Percentiles rank a stretch among this genome's conserved stretches.
Evolutionary conservation across 2,888 invertebrate species (phyloP).

Genomic region (Dicyrtomina minuta): DNA sequence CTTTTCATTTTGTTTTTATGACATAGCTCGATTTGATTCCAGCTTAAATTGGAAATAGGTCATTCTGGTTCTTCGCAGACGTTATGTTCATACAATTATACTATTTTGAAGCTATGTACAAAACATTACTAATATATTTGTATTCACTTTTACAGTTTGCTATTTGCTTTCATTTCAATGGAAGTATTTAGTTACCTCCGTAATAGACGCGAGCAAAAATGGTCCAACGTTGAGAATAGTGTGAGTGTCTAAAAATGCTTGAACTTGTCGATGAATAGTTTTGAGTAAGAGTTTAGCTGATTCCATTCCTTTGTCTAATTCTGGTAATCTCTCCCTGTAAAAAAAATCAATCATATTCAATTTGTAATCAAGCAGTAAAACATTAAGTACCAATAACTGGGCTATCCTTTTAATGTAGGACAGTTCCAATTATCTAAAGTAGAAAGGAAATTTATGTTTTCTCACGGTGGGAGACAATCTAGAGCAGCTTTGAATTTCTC

Average conservation of each 20-base stretch:
- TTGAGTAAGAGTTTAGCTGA: slow-evolving; percentile 69
- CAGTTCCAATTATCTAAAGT: too few relatives aligned
- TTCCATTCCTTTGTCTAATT: slow-evolving; percentile 67
- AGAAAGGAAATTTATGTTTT: not conserved
- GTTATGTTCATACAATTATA: too few relatives aligned
- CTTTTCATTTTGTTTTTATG: too few relatives aligned
- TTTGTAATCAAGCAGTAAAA: slow-evolving; percentile 4
- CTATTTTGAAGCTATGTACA: too few relatives aligned
- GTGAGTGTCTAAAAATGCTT: slow-evolving; percentile 75
- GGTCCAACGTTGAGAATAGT: slow-evolving; percentile 83
- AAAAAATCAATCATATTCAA: slow-evolving; percentile 47
- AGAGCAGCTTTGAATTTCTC: slow-evolving; percentile 72
- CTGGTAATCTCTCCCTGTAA: slow-evolving; percentile 62
- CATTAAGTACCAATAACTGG: too few relatives aligned
- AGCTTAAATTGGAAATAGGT: too few relatives aligned
- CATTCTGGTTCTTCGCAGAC: too few relatives aligned
- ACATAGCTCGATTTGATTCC: too few relatives aligned
- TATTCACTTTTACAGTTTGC: not conserved
- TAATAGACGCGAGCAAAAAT: slow-evolving; percentile 81
- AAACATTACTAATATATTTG: too few relatives aligned
- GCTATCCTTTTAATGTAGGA: too few relatives aligned
- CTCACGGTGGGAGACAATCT: slow-evolving; percentile 65
- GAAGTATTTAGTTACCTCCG: slow-evolving; percentile 65
- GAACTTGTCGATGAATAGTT: slow-evolving; percentile 73
- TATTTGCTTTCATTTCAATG: not conserved